Conservation (phyloP, 2,797 vertebrate genomes). For the Sebastes cheni region DNA sequence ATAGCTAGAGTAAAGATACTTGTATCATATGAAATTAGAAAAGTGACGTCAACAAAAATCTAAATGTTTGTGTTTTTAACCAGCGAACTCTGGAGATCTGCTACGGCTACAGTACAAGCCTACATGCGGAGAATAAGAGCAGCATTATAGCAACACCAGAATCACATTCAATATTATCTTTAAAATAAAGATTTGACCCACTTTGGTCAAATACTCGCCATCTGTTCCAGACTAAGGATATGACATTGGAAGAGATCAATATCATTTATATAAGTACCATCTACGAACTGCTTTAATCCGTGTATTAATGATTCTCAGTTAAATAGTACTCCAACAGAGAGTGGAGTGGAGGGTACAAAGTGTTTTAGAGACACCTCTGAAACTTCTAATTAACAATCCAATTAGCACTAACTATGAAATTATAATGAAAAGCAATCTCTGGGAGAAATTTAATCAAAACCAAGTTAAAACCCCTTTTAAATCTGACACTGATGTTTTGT, state of each 20-base stretch:
- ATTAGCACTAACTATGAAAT: slow-evolving; percentile 42
- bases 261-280: neutral
- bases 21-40: too few relatives aligned
- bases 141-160: neutral
- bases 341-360: neutral
- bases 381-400: slow-evolving; percentile 44
- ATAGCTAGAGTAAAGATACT: too few relatives aligned
- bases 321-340: neutral
- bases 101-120: too few relatives aligned
- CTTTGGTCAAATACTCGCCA: neutral
- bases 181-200: neutral
- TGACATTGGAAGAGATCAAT: neutral
- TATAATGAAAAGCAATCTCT: slow-evolving; percentile 38
- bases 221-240: slow-evolving; percentile 5
- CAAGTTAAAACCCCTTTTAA: slow-evolving; percentile 4
- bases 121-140: neutral
- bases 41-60: neutral
- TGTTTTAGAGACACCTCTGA: slow-evolving; percentile 28
- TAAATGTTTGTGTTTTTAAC: neutral
- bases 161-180: neutral
- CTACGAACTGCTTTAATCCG: neutral
- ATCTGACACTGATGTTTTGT: slow-evolving; percentile 3
- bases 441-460: slow-evolving; percentile 35
- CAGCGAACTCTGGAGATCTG: neutral
- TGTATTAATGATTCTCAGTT: slow-evolving; percentile 1